These are phyloP conservation scores for Phyllotreta cruciferae DNA, from an alignment of 2,888 invertebrate genomes.

Conservation along the genomic window DNA sequence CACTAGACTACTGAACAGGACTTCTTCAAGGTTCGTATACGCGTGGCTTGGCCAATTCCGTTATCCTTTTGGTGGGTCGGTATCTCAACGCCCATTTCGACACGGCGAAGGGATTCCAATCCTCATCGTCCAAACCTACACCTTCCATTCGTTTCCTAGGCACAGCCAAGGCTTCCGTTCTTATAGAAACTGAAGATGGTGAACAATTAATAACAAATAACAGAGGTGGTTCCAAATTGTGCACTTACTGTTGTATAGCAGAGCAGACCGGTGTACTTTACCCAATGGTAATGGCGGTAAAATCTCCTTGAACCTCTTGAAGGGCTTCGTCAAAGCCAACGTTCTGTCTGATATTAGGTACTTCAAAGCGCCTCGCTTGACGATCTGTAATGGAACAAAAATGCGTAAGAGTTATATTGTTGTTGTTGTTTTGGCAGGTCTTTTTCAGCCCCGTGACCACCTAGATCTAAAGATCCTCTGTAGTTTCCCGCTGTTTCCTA, in stretches of 20 bases:
- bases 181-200: slow-evolving; percentile 48
- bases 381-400: slow-evolving; percentile 29
- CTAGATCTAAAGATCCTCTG: too few species aligned
- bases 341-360: slow-evolving; percentile 46
- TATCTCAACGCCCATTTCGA: slow-evolving; percentile 63
- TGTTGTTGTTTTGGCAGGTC: too few species aligned
- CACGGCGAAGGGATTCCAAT: slow-evolving; percentile 62
- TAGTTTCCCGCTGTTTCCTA: too few species aligned
- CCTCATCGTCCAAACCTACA: slow-evolving; percentile 58
- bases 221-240: background rate
- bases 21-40: too few species aligned
- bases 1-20: too few species aligned
- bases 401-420: too few species aligned
- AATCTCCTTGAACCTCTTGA: slow-evolving; percentile 39
- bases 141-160: slow-evolving; percentile 50
- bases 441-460: too few species aligned
- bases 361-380: slow-evolving; percentile 41
- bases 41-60: slow-evolving; percentile 61
- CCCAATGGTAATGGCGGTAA: slow-evolving; percentile 43
- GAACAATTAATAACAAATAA: slow-evolving; percentile 8
- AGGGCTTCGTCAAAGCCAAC: slow-evolving; percentile 40
- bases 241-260: slow-evolving; percentile 43
- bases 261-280: slow-evolving; percentile 41
- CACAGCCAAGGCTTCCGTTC: slow-evolving; percentile 51
- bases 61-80: slow-evolving; percentile 58